phyloP scores from a whole-genome alignment of 2,888 invertebrate species.

The Heteromyza rotundicornis region DNA sequence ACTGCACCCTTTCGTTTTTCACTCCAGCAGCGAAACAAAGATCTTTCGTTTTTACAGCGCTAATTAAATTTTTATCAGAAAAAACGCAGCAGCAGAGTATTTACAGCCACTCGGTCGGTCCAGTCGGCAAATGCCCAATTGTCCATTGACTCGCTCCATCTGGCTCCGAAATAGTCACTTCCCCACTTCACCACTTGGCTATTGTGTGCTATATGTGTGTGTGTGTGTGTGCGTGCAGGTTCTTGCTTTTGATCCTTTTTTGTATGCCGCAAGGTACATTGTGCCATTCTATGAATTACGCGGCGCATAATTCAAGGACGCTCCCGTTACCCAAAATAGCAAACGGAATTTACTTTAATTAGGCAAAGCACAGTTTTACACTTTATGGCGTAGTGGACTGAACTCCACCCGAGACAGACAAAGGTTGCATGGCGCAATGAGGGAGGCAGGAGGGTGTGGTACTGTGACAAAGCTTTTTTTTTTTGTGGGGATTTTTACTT shows the following conservation, averaged over 20 bases:
- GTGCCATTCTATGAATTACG: neutral
- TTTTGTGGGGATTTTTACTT: constrained; percentile 33
- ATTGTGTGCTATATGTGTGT: neutral
- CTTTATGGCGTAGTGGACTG: constrained; percentile 1
- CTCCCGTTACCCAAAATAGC: neutral
- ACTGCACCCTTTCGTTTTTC: too few species aligned
- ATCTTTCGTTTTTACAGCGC: neutral
- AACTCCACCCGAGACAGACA: neutral
- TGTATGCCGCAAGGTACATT: neutral
- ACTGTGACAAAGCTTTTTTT: constrained; percentile 9
- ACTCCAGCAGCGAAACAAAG: too few species aligned
- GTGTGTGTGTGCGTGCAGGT: neutral
- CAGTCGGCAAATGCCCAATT: neutral
- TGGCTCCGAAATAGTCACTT: neutral
- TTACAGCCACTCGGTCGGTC: neutral
- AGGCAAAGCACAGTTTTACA: constrained; percentile 25
- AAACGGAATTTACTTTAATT: constrained; percentile 26
- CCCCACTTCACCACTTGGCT: neutral
- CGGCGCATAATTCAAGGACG: constrained; percentile 36
- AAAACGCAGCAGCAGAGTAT: neutral
- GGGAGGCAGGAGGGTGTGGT: neutral
- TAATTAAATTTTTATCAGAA: neutral
- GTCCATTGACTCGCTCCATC: neutral
- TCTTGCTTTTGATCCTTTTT: constrained; percentile 12
- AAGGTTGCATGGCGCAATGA: neutral